Evolutionary conservation across 2,113 vertebrate species (phyloP).

Genomic region (Pygathrix nemaeus): DNA sequence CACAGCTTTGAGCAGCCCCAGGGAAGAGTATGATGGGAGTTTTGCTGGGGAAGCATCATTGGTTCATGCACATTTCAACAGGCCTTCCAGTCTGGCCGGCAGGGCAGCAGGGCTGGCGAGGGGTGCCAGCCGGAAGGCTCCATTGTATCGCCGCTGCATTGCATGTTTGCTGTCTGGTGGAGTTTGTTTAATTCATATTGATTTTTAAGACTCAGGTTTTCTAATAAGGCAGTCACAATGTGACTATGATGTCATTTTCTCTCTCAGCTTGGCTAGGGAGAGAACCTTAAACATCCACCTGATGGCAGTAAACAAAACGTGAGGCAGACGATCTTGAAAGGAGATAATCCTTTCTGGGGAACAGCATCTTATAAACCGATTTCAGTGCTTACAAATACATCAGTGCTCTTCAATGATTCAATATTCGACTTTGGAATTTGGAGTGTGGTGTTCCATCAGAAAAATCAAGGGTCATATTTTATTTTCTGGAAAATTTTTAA

Average conservation of each 20-base stretch:
- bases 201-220: not conserved
- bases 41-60: accelerated
- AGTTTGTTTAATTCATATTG: not conserved
- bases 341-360: not conserved
- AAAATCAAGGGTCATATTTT: not conserved
- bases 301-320: not conserved
- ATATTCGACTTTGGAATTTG: not conserved
- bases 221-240: not conserved
- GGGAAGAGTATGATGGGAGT: not conserved
- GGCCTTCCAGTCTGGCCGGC: not conserved
- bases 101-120: not conserved
- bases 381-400: not conserved
- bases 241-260: not conserved
- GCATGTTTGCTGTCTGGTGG: not conserved
- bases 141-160: no score
- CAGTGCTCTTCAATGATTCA: not conserved
- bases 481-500: not conserved
- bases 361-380: not conserved
- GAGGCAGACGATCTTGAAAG: not conserved
- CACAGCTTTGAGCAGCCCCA: not conserved
- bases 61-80: not conserved
- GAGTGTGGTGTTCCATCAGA: not conserved
- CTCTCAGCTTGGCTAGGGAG: not conserved
- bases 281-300: not conserved
- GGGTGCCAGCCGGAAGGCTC: not conserved